phyloP scores from a whole-genome alignment of 2,797 vertebrate genomes.

The Varecia variegata region DNA sequence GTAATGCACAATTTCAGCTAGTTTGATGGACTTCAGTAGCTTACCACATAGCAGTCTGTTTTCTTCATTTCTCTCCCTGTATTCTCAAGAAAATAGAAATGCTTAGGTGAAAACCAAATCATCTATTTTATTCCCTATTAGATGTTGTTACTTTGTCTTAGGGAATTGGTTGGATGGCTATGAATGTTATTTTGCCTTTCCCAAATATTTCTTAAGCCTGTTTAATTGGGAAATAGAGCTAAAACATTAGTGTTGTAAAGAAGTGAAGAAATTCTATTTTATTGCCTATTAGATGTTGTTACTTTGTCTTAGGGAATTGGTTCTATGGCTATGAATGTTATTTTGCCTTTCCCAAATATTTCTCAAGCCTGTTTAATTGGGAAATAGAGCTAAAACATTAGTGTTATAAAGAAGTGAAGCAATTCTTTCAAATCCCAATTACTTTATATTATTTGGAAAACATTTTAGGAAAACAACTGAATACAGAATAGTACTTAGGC shows the following conservation, averaged over 20 bases:
- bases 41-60: background rate
- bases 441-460: background rate
- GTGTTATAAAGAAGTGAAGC: background rate
- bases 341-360: slow-evolving; percentile 4
- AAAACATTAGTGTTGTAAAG: background rate
- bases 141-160: background rate
- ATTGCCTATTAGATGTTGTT: background rate
- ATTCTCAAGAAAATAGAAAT: background rate
- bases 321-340: background rate
- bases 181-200: background rate
- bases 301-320: background rate
- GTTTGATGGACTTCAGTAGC: background rate
- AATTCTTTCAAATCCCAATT: background rate
- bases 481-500: background rate
- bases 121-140: background rate
- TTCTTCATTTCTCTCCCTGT: background rate
- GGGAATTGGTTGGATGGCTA: background rate
- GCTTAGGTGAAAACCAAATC: background rate
- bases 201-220: background rate
- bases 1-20: background rate
- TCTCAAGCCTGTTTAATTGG: background rate
- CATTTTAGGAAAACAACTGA: background rate
- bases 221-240: background rate
- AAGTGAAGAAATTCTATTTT: background rate
- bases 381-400: background rate